Percentiles rank a stretch among this genome's conserved stretches.
phyloP scores from a whole-genome alignment of 1,140 invertebrate genomes.

The Copidosoma floridanum region DNA sequence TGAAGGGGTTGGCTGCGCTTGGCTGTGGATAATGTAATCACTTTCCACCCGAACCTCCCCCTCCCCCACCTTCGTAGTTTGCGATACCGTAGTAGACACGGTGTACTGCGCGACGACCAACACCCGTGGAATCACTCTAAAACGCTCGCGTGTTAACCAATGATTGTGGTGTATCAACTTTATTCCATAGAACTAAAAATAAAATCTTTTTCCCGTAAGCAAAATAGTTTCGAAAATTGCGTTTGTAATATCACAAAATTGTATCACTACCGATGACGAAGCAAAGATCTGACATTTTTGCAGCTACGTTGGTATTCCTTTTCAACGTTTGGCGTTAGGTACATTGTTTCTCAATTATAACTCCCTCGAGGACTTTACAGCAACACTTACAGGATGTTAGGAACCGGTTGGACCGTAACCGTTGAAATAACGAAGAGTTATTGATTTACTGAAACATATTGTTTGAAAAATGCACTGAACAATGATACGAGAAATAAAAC shows the following conservation, averaged over 20 bases:
- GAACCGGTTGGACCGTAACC: slow-evolving; percentile 16
- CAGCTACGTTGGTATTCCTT: slow-evolving; percentile 7
- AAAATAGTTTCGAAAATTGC: too few relatives aligned
- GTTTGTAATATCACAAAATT: slow-evolving; percentile 25
- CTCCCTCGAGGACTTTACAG: slow-evolving; percentile 22
- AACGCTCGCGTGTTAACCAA: neutral
- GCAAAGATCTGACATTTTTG: slow-evolving; percentile 18
- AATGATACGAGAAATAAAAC: too few relatives aligned
- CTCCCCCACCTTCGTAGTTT: neutral
- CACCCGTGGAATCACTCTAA: neutral
- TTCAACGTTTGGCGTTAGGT: slow-evolving; percentile 10
- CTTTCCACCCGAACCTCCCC: slow-evolving; percentile 34
- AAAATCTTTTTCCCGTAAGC: too few relatives aligned
- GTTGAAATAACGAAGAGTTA: slow-evolving; percentile 16
- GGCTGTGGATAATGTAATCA: slow-evolving; percentile 43
- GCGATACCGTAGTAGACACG: neutral
- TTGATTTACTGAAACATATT: slow-evolving; percentile 30
- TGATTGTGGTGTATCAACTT: too few relatives aligned
- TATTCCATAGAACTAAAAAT: too few relatives aligned
- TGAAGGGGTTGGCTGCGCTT: neutral
- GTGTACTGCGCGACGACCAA: neutral
- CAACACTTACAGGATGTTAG: slow-evolving; percentile 15
- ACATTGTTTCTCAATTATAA: slow-evolving; percentile 22
- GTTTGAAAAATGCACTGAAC: too few relatives aligned
- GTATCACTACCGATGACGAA: slow-evolving; percentile 8